Evolutionary conservation across 2,797 vertebrate genomes (phyloP).

Genomic region (Leptoclinus maculatus): DNA sequence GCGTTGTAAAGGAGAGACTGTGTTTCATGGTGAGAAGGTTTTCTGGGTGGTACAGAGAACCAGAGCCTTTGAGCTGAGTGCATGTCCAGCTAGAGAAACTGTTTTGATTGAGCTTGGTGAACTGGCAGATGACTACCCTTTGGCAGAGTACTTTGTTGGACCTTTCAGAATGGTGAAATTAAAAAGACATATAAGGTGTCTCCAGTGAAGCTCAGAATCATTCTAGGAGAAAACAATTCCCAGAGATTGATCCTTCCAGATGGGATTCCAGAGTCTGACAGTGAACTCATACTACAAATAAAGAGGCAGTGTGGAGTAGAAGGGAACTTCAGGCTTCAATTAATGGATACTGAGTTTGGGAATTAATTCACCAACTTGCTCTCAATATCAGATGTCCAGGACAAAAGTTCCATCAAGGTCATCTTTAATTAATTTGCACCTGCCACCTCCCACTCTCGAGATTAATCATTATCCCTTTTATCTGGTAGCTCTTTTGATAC

Average conservation of each 20-base stretch:
- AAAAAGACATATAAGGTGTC: slow-evolving; percentile 1
- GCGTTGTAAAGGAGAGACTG: background rate
- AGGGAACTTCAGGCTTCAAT: too few species aligned
- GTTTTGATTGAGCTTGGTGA: background rate
- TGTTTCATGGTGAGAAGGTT: background rate
- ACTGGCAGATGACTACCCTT: background rate
- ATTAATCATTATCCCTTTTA: too few species aligned
- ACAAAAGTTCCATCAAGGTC: too few species aligned
- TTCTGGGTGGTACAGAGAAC: slow-evolving; percentile 27
- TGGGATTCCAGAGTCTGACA: slow-evolving; percentile 14
- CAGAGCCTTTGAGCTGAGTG: slow-evolving; percentile 28
- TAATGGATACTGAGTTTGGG: too few species aligned
- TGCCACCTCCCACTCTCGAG: too few species aligned
- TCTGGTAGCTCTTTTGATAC: too few species aligned
- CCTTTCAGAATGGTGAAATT: background rate
- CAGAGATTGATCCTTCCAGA: slow-evolving; percentile 14
- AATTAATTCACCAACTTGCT: too few species aligned
- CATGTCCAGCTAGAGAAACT: background rate
- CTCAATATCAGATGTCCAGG: too few species aligned
- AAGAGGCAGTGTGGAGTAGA: background rate
- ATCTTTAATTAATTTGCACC: too few species aligned
- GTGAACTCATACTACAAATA: background rate
- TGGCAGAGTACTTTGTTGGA: slow-evolving; percentile 11
- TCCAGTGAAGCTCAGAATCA: slow-evolving; percentile 15
- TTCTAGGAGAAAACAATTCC: slow-evolving; percentile 9